These are phyloP conservation scores for Noctua comes DNA, from an alignment of 2,888 invertebrate genomes.

Conservation along the genomic window DNA sequence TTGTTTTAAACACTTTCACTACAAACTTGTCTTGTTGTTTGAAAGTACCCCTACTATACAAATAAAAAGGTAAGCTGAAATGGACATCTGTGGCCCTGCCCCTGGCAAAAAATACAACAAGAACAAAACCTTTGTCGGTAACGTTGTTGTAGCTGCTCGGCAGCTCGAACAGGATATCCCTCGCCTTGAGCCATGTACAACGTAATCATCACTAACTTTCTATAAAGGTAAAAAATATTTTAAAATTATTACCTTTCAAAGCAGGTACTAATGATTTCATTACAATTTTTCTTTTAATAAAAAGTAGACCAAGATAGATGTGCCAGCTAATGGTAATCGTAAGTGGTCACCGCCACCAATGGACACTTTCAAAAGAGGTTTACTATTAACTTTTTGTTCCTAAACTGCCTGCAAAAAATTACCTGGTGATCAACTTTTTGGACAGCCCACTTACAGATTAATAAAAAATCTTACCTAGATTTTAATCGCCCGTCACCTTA, in stretches of 20 bases:
- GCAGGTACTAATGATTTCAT: constrained; percentile 45
- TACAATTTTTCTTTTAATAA: constrained; percentile 49
- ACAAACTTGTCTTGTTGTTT: constrained; percentile 32
- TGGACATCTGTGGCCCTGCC: background rate
- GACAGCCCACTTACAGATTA: background rate
- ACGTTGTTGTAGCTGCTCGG: constrained; percentile 1
- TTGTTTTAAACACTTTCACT: constrained; percentile 31
- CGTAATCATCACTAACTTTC: constrained; percentile 44
- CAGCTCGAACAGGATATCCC: constrained; percentile 36
- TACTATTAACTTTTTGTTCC: constrained; percentile 37
- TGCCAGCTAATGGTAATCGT: constrained; percentile 55
- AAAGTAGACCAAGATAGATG: constrained; percentile 49
- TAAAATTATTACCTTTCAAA: constrained; percentile 40
- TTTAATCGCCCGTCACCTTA: background rate
- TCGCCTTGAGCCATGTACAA: constrained; percentile 6
- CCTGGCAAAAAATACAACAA: constrained; percentile 13
- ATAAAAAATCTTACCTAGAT: constrained; percentile 31
- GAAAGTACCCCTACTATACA: background rate
- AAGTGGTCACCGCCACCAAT: constrained; percentile 50
- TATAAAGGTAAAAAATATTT: constrained; percentile 26
- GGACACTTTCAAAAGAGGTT: constrained; percentile 49
- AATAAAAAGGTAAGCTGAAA: constrained; percentile 23
- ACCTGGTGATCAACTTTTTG: constrained; percentile 21
- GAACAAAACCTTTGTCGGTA: constrained; percentile 13
- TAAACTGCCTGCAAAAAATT: constrained; percentile 41